phyloP scores from a whole-genome alignment of 2,888 invertebrate species.

The Cylindroiulus punctatus region DNA sequence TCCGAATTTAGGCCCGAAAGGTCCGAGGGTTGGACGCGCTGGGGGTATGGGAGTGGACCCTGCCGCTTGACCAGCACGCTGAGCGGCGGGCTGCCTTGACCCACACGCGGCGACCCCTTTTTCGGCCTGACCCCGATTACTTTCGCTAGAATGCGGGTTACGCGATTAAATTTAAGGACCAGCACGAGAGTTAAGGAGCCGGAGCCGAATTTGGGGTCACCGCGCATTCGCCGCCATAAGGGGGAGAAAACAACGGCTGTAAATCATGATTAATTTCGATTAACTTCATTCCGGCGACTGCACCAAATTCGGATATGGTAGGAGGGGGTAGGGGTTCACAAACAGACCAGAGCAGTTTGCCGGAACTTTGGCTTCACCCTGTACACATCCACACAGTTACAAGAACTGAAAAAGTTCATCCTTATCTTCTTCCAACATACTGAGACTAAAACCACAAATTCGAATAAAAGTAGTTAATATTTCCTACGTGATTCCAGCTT shows the following conservation, averaged over 20 bases:
- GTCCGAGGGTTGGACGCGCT: not conserved
- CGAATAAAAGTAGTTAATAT: too few species aligned
- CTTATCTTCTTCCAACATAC: too few species aligned
- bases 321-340: too few species aligned
- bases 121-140: not conserved
- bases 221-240: not conserved
- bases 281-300: not conserved
- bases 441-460: too few species aligned
- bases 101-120: not conserved
- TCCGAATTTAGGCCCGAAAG: not conserved
- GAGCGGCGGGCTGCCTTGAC: constrained; percentile 13
- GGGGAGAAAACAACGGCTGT: not conserved
- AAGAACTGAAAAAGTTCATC: too few species aligned
- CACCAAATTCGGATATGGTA: not conserved
- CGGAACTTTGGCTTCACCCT: too few species aligned
- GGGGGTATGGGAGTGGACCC: not conserved
- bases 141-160: constrained; percentile 19
- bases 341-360: too few species aligned
- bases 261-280: not conserved
- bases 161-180: constrained; percentile 6
- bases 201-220: not conserved
- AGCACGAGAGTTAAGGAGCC: not conserved
- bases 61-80: constrained; percentile 19
- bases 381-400: too few species aligned
- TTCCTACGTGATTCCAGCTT: too few species aligned